Percentiles rank a stretch among this genome's conserved stretches.
Conservation (phyloP, 2,113 vertebrate species). For the Thunnus maccoyii region DNA sequence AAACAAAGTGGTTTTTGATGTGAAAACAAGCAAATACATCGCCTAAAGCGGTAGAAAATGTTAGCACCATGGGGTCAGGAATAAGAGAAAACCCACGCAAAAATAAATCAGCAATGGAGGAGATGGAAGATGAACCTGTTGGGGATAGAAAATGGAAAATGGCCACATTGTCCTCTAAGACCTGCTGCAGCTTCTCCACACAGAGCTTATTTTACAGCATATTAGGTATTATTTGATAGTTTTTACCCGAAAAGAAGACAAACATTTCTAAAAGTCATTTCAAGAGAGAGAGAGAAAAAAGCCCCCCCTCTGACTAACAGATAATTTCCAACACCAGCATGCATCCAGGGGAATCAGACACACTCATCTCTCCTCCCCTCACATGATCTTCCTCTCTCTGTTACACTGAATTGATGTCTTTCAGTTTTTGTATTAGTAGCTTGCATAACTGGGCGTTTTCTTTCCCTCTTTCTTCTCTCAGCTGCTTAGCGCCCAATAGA, state of each 20-base stretch:
- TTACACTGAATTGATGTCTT: slow-evolving; percentile 22
- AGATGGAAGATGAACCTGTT: too few relatives aligned
- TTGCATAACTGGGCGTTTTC: slow-evolving; percentile 73
- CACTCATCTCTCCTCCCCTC: slow-evolving; percentile 1
- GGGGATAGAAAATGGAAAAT: too few relatives aligned
- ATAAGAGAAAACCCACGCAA: not conserved
- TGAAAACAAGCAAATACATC: slow-evolving; percentile 19
- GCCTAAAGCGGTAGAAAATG: slow-evolving; percentile 10
- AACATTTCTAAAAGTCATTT: slow-evolving; percentile 3
- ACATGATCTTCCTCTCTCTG: slow-evolving; percentile 9
- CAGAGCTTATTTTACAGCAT: too few relatives aligned
- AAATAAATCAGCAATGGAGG: not conserved
- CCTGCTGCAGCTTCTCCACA: too few relatives aligned
- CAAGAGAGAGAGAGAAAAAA: not conserved
- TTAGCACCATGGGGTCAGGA: not conserved
- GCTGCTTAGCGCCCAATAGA: slow-evolving; percentile 75
- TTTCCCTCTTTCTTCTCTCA: slow-evolving; percentile 67
- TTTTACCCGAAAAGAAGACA: not conserved
- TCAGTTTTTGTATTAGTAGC: slow-evolving; percentile 40
- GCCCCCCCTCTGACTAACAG: slow-evolving; percentile 5
- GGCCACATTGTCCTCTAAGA: too few relatives aligned
- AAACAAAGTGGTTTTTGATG: slow-evolving; percentile 25
- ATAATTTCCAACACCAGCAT: not conserved
- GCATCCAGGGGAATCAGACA: not conserved
- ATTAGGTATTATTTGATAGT: not conserved